Evolutionary conservation across 92 coral and sea anemone species (phyloP).

Genomic region (Phenganax stokvisi): DNA sequence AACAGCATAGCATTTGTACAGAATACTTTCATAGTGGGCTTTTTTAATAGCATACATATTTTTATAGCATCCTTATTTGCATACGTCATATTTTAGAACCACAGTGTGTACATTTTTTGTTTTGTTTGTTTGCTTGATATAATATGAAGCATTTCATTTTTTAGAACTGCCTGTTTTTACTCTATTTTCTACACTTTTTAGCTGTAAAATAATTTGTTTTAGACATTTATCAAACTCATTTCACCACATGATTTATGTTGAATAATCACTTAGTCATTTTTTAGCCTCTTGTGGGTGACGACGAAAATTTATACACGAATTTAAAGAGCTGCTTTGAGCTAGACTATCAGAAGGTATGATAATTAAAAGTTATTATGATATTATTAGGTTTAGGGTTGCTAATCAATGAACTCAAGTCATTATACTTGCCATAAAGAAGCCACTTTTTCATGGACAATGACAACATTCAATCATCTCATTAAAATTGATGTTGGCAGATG

Average conservation of each 20-base stretch:
- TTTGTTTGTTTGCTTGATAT: neutral
- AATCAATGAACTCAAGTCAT: neutral
- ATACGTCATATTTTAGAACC: no score
- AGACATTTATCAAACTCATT: neutral
- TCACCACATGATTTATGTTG: neutral
- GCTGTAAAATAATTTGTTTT: neutral
- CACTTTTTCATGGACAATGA: no score
- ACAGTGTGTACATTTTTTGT: no score
- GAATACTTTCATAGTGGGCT: no score
- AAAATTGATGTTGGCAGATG: no score
- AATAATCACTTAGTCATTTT: neutral
- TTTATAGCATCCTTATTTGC: no score
- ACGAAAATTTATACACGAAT: constrained; percentile 73
- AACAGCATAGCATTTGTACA: no score
- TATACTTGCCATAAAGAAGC: neutral
- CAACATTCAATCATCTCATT: no score
- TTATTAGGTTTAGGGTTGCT: neutral
- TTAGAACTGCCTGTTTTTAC: no score
- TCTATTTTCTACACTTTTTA: no score
- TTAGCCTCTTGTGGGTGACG: constrained; percentile 93
- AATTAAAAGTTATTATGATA: neutral
- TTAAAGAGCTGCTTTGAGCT: constrained; percentile 86
- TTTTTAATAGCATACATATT: no score
- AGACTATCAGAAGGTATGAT: constrained; percentile 69
- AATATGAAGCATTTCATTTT: neutral